A percentile compares a stretch with the other conserved stretches of the same genome.
These are phyloP conservation scores for Epinephelus lanceolatus DNA, from an alignment of 2,113 vertebrate species.

Conservation along the genomic window DNA sequence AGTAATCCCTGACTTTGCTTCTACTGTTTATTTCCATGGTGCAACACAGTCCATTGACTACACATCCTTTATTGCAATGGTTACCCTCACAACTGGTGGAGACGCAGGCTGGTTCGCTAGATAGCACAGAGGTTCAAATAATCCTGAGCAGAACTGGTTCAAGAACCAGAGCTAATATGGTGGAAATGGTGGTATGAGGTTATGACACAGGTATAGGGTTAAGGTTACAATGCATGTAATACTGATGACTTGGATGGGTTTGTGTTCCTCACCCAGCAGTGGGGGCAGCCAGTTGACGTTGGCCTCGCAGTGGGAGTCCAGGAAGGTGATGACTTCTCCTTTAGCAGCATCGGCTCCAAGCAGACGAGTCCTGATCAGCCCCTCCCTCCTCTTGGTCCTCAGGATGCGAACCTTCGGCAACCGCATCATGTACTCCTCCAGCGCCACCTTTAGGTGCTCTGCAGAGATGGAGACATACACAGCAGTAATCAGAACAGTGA, in stretches of 20 bases:
- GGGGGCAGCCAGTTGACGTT: slow-evolving; percentile 98
- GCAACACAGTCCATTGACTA: too few species aligned
- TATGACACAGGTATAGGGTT: not conserved
- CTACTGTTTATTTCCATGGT: too few species aligned
- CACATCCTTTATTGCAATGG: too few species aligned
- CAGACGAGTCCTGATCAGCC: slow-evolving; percentile 94
- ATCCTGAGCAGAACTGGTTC: too few species aligned
- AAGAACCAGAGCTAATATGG: too few species aligned
- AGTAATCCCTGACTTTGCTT: too few species aligned
- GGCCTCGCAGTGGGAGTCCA: slow-evolving; percentile 97
- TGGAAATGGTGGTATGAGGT: not conserved
- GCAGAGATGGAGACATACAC: not conserved
- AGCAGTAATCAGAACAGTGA: rapidly evolving
- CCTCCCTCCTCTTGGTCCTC: slow-evolving; percentile 94
- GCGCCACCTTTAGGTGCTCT: slow-evolving; percentile 91
- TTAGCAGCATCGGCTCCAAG: slow-evolving; percentile 90
- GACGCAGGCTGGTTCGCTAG: too few species aligned
- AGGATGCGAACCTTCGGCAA: slow-evolving; percentile 93
- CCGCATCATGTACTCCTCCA: slow-evolving; percentile 94
- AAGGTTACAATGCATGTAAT: not conserved
- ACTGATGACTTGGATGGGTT: not conserved
- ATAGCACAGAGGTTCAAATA: too few species aligned
- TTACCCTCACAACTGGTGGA: too few species aligned
- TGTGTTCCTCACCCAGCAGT: slow-evolving; percentile 86
- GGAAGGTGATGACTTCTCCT: slow-evolving; percentile 96